These are phyloP conservation scores for Myotis yumanensis DNA, from an alignment of 2,113 vertebrate species.

Conservation along the genomic window DNA sequence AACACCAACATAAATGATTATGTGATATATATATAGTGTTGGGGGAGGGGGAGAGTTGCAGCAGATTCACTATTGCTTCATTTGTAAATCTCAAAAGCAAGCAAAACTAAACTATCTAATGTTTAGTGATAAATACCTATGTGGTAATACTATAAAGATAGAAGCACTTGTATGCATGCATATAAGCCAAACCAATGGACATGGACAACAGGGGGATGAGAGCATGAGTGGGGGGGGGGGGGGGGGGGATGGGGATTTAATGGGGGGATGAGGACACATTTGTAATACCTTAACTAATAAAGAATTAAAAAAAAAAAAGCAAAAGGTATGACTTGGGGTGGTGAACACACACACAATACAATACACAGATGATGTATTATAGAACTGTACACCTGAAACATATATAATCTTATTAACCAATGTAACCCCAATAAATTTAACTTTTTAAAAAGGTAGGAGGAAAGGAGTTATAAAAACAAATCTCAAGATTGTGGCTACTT, in stretches of 20 bases:
- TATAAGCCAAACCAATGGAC: too few relatives aligned
- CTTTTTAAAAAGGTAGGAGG: not conserved
- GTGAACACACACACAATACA: not conserved
- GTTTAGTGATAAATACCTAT: not conserved
- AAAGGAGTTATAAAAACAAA: not conserved
- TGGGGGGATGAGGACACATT: too few relatives aligned
- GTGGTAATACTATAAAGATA: not conserved
- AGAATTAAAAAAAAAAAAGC: too few relatives aligned
- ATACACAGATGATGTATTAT: not conserved
- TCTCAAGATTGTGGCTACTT: not conserved
- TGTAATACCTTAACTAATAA: too few relatives aligned
- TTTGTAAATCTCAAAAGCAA: constrained; percentile 20
- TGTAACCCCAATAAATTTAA: not conserved
- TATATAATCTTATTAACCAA: not conserved
- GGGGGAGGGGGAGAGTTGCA: not conserved
- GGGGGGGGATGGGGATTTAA: too few relatives aligned
- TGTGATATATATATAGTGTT: not conserved
- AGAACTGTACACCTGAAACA: not conserved
- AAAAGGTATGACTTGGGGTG: not conserved
- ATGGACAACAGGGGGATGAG: too few relatives aligned
- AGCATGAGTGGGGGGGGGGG: too few relatives aligned
- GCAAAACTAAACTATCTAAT: not conserved
- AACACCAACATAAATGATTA: not conserved
- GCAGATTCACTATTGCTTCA: not conserved
- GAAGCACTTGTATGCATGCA: not conserved